A percentile compares a stretch with the other conserved stretches of the same genome.
Evolutionary conservation across 2,888 invertebrate species (phyloP).

Genomic region (Cryptocephalus primarius): DNA sequence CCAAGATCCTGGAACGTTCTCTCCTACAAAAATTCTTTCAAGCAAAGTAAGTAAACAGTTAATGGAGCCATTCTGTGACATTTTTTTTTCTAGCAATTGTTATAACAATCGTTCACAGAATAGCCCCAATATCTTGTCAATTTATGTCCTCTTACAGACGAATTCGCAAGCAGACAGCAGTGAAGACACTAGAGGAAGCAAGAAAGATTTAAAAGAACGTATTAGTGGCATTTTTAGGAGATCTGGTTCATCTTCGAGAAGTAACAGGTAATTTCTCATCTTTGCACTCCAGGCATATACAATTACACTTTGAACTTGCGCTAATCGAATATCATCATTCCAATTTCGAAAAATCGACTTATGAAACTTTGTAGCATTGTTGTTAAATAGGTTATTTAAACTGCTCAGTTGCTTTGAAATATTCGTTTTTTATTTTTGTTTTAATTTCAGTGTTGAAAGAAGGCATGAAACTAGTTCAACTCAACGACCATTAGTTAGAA

Average conservation of each 20-base stretch:
- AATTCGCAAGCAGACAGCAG: slow-evolving; percentile 66
- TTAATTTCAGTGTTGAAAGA: slow-evolving; percentile 29
- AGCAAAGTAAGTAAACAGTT: slow-evolving; percentile 37
- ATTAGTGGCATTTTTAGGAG: slow-evolving; percentile 76
- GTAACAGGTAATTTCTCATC: slow-evolving; percentile 46
- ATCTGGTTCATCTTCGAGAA: slow-evolving; percentile 50
- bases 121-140: background rate
- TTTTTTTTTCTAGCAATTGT: too few relatives aligned
- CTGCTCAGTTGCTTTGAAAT: too few relatives aligned
- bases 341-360: too few relatives aligned
- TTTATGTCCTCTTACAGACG: slow-evolving; percentile 33
- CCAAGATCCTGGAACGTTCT: slow-evolving; percentile 36
- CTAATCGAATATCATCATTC: background rate
- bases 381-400: too few relatives aligned
- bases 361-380: too few relatives aligned
- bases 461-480: slow-evolving; percentile 35
- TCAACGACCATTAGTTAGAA: slow-evolving; percentile 44
- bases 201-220: slow-evolving; percentile 68
- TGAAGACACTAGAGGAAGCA: slow-evolving; percentile 50
- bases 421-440: too few relatives aligned
- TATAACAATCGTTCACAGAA: background rate
- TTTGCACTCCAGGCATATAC: background rate
- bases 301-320: background rate
- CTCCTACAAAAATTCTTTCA: slow-evolving; percentile 34
- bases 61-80: too few relatives aligned